A percentile compares a stretch with the other conserved stretches of the same genome.
These are phyloP conservation scores for Elgaria multicarinata DNA, from an alignment of 2,113 vertebrate genomes.

Conservation along the genomic window DNA sequence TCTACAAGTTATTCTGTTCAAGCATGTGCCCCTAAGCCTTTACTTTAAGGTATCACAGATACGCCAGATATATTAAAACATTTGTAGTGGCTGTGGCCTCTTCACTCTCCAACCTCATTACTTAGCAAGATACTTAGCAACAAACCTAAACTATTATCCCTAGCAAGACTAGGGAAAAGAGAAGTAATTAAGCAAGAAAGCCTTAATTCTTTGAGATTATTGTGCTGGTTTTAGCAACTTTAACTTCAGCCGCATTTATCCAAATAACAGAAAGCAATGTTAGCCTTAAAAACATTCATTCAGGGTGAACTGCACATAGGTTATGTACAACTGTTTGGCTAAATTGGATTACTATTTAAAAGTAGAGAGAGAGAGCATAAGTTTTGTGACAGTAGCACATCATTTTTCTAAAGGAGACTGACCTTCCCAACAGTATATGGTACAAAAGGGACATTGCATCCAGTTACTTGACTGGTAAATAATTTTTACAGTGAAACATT, in stretches of 20 bases:
- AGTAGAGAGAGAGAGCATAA: slow-evolving; percentile 26
- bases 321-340: slow-evolving; percentile 21
- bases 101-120: slow-evolving; percentile 12
- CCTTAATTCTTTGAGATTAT: not conserved
- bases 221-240: slow-evolving; percentile 46
- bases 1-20: not conserved
- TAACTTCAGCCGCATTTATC: slow-evolving; percentile 24
- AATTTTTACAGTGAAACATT: slow-evolving; percentile 26
- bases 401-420: slow-evolving; percentile 23
- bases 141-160: not conserved
- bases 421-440: not conserved
- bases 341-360: slow-evolving; percentile 26
- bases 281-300: slow-evolving; percentile 28
- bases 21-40: slow-evolving; percentile 18
- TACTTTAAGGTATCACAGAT: slow-evolving; percentile 12
- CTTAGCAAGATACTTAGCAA: not conserved
- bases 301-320: slow-evolving; percentile 30
- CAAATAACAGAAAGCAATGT: slow-evolving; percentile 24
- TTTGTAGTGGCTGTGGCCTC: not conserved
- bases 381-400: not conserved
- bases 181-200: slow-evolving; percentile 4
- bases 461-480: slow-evolving; percentile 6
- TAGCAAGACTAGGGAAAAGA: slow-evolving; percentile 18
- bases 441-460: slow-evolving; percentile 19
- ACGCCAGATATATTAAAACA: slow-evolving; percentile 35